A percentile compares a stretch with the other conserved stretches of the same genome.
Evolutionary conservation across 2,888 invertebrate genomes (phyloP).

Genomic region (Philereme transversata): DNA sequence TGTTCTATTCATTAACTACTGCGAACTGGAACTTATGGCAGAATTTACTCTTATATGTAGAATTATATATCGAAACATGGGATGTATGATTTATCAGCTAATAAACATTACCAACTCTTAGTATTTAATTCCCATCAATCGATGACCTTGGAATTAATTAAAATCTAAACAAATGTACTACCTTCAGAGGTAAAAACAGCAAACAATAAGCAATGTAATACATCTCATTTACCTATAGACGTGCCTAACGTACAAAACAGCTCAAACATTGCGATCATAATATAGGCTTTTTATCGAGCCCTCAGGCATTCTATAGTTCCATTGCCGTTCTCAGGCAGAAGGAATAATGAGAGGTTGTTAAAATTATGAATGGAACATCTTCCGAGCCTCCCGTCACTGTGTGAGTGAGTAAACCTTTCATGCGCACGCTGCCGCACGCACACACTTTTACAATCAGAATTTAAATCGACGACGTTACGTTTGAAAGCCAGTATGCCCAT

Average conservation of each 20-base stretch:
- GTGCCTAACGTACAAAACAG: constrained; percentile 24
- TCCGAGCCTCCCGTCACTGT: constrained; percentile 48
- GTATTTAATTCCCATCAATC: too few relatives aligned
- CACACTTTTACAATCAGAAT: constrained; percentile 33
- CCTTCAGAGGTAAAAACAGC: not conserved
- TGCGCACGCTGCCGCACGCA: constrained; percentile 41
- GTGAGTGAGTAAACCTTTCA: constrained; percentile 47
- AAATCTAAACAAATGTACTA: too few relatives aligned
- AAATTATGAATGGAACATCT: constrained; percentile 80
- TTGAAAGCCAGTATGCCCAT: constrained; percentile 44
- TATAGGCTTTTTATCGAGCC: constrained; percentile 55
- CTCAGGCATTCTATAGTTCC: constrained; percentile 54
- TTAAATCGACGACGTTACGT: constrained; percentile 33
- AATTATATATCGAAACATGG: too few relatives aligned
- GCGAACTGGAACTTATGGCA: not conserved
- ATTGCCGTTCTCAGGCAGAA: constrained; percentile 60
- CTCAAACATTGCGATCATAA: constrained; percentile 35
- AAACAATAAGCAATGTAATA: constrained; percentile 3
- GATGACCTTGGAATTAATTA: too few relatives aligned
- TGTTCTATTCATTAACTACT: too few relatives aligned
- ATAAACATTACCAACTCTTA: too few relatives aligned
- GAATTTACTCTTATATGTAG: too few relatives aligned
- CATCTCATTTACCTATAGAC: constrained; percentile 6
- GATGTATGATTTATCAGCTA: too few relatives aligned
- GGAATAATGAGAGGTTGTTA: constrained; percentile 78